Evolutionary conservation across 2,888 invertebrate genomes (phyloP).

Genomic region (Yponomeuta plumbellus): DNA sequence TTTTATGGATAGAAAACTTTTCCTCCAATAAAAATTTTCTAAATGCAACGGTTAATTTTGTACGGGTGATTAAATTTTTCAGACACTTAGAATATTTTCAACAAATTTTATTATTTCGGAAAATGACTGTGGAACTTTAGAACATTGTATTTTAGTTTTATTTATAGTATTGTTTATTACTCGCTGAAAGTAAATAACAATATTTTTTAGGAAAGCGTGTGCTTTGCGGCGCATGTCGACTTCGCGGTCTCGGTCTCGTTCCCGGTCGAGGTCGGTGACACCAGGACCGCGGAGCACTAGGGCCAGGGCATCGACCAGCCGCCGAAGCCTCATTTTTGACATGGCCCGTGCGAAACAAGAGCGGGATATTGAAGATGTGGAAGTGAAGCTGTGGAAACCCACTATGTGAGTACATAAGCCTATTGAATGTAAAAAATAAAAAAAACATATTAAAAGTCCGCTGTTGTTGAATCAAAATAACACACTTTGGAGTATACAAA

Average conservation of each 20-base stretch:
- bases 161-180: too few relatives aligned
- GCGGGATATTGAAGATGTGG: neutral
- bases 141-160: too few relatives aligned
- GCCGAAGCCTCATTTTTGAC: neutral
- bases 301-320: neutral
- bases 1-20: too few relatives aligned
- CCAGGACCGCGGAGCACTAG: neutral
- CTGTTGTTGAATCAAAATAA: neutral
- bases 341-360: neutral
- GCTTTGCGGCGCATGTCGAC: too few relatives aligned
- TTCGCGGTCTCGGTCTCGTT: neutral
- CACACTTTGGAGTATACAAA: too few relatives aligned
- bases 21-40: too few relatives aligned
- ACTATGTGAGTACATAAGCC: neutral
- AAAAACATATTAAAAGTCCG: neutral
- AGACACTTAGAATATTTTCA: too few relatives aligned
- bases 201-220: too few relatives aligned
- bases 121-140: too few relatives aligned
- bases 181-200: too few relatives aligned
- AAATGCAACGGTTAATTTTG: too few relatives aligned
- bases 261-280: constrained; percentile 3
- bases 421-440: neutral
- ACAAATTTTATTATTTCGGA: neutral
- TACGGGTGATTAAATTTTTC: too few relatives aligned
- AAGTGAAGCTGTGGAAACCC: neutral